phyloP scores from a whole-genome alignment of 2,113 vertebrate species.

The Perccottus glenii region DNA sequence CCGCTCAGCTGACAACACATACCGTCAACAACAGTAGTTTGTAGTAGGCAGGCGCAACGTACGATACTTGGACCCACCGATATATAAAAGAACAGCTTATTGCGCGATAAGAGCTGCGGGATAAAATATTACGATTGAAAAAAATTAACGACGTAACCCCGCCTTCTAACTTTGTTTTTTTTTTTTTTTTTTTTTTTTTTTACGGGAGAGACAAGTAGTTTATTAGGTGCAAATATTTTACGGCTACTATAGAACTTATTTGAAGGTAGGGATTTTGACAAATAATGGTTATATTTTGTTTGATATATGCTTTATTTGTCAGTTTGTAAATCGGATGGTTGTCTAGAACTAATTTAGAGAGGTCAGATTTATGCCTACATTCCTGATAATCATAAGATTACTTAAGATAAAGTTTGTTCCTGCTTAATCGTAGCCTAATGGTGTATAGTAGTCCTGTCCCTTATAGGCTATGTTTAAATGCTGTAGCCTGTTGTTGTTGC shows the following conservation, averaged over 20 bases:
- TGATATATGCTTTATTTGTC: not conserved
- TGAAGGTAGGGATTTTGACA: slow-evolving; percentile 32
- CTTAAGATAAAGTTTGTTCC: no score
- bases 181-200: not conserved
- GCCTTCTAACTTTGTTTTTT: slow-evolving; percentile 1
- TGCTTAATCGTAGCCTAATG: no score
- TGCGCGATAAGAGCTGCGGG: slow-evolving; percentile 38
- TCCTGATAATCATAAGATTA: not conserved
- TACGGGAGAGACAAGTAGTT: not conserved
- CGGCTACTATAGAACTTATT: slow-evolving; percentile 4
- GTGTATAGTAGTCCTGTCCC: no score
- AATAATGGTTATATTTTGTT: not conserved
- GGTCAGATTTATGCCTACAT: not conserved
- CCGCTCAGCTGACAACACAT: slow-evolving; percentile 61
- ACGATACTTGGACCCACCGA: slow-evolving; percentile 37
- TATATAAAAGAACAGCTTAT: slow-evolving; percentile 25
- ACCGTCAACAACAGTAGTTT: slow-evolving; percentile 42
- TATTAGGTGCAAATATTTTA: not conserved
- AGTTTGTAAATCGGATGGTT: not conserved
- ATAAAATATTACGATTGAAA: slow-evolving; percentile 37
- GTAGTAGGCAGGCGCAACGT: slow-evolving; percentile 4
- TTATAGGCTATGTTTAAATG: not conserved
- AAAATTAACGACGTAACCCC: slow-evolving; percentile 6
- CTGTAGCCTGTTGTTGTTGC: no score
- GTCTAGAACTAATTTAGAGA: not conserved